phyloP scores from a whole-genome alignment of 2,888 invertebrate species.

The Aphodius granarius region DNA sequence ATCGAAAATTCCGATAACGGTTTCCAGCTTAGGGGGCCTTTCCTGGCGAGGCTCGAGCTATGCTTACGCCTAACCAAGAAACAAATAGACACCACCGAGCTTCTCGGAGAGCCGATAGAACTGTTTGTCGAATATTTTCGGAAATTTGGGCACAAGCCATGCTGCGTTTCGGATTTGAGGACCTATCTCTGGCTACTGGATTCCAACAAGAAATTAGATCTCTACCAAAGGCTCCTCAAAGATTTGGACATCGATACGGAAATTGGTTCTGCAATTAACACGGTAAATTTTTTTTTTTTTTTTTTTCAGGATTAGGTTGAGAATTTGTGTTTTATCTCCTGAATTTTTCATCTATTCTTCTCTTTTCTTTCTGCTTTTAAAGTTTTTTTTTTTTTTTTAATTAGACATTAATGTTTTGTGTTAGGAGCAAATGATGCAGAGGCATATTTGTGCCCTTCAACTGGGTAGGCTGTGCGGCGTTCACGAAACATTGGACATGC shows the following conservation, averaged over 20 bases:
- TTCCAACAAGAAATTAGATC: slow-evolving; percentile 61
- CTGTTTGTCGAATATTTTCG: slow-evolving; percentile 77
- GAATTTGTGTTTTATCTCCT: background rate
- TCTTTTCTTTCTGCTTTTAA: background rate
- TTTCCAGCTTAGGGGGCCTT: slow-evolving; percentile 73
- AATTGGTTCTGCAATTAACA: background rate
- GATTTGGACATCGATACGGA: slow-evolving; percentile 65
- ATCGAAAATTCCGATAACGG: slow-evolving; percentile 51
- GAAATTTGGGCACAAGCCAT: slow-evolving; percentile 83
- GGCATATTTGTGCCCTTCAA: slow-evolving; percentile 78
- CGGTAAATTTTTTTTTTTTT: slow-evolving; percentile 1
- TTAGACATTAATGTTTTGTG: slow-evolving; percentile 20
- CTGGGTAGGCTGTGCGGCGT: slow-evolving; percentile 73
- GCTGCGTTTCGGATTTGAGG: slow-evolving; percentile 82
- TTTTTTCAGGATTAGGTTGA: background rate
- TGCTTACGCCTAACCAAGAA: slow-evolving; percentile 63
- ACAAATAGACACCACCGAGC: slow-evolving; percentile 57
- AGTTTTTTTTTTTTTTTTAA: background rate
- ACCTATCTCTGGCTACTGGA: slow-evolving; percentile 73
- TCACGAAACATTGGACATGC: slow-evolving; percentile 60
- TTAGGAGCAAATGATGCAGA: slow-evolving; percentile 75
- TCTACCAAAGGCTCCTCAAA: slow-evolving; percentile 62
- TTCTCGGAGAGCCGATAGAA: slow-evolving; percentile 67
- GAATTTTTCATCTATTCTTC: background rate
- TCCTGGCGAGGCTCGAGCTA: slow-evolving; percentile 79